Evolutionary conservation across 2,113 vertebrate genomes (phyloP).

Genomic region (Pipra filicauda): DNA sequence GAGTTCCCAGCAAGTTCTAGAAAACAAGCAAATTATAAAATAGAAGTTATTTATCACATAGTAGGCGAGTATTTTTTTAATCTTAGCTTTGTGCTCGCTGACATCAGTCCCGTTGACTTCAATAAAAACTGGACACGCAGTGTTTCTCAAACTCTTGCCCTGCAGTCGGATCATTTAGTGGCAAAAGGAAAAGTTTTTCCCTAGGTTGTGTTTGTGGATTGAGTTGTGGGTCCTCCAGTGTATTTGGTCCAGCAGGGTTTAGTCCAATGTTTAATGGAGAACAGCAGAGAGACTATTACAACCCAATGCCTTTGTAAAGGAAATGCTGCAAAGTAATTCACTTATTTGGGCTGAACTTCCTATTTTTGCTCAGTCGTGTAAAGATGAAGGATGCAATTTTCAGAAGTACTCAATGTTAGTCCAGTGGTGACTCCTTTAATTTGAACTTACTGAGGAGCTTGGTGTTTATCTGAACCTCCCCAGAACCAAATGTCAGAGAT

Average conservation of each 20-base stretch:
- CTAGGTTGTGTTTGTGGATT: neutral
- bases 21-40: slow-evolving; percentile 40
- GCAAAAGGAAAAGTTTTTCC: neutral
- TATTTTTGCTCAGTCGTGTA: neutral
- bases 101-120: neutral
- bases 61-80: neutral
- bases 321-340: neutral
- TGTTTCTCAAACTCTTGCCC: neutral
- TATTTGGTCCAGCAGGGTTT: neutral
- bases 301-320: neutral
- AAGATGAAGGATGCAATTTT: neutral
- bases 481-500: neutral
- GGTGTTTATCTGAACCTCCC: neutral
- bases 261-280: neutral
- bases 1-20: slow-evolving; percentile 93
- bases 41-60: neutral
- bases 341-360: neutral
- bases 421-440: neutral
- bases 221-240: neutral
- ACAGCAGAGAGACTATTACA: neutral
- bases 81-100: neutral
- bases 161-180: neutral
- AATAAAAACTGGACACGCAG: neutral
- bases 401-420: neutral
- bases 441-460: neutral